Conservation (phyloP, 2,888 invertebrate species). For the Troides helena region DNA sequence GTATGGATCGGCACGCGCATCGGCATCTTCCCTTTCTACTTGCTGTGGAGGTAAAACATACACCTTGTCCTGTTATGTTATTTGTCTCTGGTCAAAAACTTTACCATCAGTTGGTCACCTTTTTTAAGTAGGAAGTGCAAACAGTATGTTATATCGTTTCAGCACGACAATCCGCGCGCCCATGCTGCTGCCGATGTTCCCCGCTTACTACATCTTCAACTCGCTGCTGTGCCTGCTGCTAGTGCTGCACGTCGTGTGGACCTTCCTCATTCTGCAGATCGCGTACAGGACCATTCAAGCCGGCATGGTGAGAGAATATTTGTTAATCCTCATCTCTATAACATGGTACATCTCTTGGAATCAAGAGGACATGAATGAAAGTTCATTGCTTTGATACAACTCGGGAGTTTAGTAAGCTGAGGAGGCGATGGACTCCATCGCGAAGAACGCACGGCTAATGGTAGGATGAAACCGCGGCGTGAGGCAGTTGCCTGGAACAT, state of each 20-base stretch:
- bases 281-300: slow-evolving; percentile 85
- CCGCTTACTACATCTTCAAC: slow-evolving; percentile 97
- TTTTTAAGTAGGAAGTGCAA: too few species aligned
- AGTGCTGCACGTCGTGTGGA: slow-evolving; percentile 94
- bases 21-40: slow-evolving; percentile 93
- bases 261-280: slow-evolving; percentile 94
- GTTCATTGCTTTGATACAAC: too few species aligned
- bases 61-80: too few species aligned
- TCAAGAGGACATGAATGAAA: too few species aligned
- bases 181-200: slow-evolving; percentile 91
- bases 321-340: not conserved
- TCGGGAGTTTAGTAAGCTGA: too few species aligned
- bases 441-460: too few species aligned
- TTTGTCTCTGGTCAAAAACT: too few species aligned
- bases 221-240: slow-evolving; percentile 89
- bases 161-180: slow-evolving; percentile 93
- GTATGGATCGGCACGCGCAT: slow-evolving; percentile 96
- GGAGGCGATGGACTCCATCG: too few species aligned
- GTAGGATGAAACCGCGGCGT: too few species aligned
- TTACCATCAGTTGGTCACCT: too few species aligned
- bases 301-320: slow-evolving; percentile 81
- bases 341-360: too few species aligned
- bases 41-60: slow-evolving; percentile 86
- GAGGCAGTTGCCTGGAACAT: too few species aligned
- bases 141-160: slow-evolving; percentile 27